Percentiles rank a stretch among this genome's conserved stretches.
Evolutionary conservation across 2,888 invertebrate genomes (phyloP).

Genomic region (Hydroisotoma schaefferi): DNA sequence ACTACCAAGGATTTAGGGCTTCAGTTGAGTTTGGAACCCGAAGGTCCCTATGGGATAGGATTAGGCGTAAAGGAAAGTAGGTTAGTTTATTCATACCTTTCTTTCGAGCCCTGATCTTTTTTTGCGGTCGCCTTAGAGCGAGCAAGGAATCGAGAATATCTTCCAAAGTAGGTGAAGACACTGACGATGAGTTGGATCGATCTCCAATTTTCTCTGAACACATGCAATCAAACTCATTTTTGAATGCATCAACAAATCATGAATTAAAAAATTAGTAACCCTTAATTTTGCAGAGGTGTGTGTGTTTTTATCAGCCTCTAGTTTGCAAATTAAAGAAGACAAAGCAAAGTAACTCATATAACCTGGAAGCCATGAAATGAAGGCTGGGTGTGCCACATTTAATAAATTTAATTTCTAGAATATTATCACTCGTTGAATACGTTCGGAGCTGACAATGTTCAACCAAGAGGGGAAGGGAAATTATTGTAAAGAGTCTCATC

Average conservation of each 20-base stretch:
- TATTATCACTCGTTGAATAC: too few species aligned
- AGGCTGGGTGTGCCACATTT: too few species aligned
- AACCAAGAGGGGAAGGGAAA: too few species aligned
- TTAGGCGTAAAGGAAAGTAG: too few species aligned
- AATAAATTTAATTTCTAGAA: too few species aligned
- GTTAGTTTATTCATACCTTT: conserved; percentile 39
- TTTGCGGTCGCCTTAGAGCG: conserved; percentile 46
- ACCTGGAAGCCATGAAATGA: too few species aligned
- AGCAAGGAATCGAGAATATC: conserved; percentile 48
- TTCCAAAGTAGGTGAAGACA: conserved; percentile 48
- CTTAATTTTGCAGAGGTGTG: neutral
- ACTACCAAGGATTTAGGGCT: too few species aligned
- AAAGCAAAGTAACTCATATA: neutral
- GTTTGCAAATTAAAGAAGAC: conserved; percentile 2
- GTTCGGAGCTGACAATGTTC: too few species aligned
- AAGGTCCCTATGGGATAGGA: too few species aligned
- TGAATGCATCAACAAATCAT: conserved; percentile 17
- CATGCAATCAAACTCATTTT: conserved; percentile 12
- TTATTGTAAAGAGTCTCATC: too few species aligned
- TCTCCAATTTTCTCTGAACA: conserved; percentile 48
- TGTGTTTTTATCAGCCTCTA: neutral
- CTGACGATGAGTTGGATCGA: conserved; percentile 47
- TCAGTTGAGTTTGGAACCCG: too few species aligned
- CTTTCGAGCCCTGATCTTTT: conserved; percentile 44
- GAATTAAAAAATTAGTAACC: neutral